Percentiles rank a stretch among this genome's conserved stretches.
Conservation (phyloP, 1,140 invertebrate genomes). For the Eulimnadia texana region DNA sequence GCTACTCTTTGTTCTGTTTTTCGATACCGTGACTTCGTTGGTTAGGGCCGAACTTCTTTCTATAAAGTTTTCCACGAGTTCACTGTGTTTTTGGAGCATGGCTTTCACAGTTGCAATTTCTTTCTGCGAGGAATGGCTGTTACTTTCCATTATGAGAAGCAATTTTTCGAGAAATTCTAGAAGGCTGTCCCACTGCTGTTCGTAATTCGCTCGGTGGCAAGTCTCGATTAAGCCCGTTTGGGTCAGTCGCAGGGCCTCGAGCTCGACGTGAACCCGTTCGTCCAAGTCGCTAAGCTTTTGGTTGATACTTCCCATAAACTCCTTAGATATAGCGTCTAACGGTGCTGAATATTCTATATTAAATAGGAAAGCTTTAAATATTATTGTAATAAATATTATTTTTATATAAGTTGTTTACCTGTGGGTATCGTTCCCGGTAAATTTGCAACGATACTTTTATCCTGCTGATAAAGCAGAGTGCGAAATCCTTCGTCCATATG, state of each 20-base stretch:
- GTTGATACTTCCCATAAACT: neutral
- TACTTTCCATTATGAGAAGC: slow-evolving; percentile 15
- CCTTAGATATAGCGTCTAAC: neutral
- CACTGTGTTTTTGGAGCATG: slow-evolving; percentile 22
- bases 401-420: too few relatives aligned
- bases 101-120: slow-evolving; percentile 31
- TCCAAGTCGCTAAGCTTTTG: slow-evolving; percentile 17
- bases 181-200: neutral
- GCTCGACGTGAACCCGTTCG: slow-evolving; percentile 20
- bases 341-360: neutral
- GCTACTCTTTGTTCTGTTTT: neutral
- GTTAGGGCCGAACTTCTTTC: neutral
- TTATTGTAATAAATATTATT: too few relatives aligned
- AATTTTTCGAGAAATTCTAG: neutral
- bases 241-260: neutral
- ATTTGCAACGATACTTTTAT: neutral
- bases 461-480: slow-evolving; percentile 24
- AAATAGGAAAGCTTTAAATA: neutral
- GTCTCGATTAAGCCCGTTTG: neutral
- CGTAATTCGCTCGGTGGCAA: neutral
- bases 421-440: neutral
- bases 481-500: slow-evolving; percentile 39
- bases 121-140: slow-evolving; percentile 31
- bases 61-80: slow-evolving; percentile 9
- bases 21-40: neutral